Evolutionary conservation across 2,797 vertebrate genomes (phyloP).

Genomic region (Chlorospingus flavigularis): DNA sequence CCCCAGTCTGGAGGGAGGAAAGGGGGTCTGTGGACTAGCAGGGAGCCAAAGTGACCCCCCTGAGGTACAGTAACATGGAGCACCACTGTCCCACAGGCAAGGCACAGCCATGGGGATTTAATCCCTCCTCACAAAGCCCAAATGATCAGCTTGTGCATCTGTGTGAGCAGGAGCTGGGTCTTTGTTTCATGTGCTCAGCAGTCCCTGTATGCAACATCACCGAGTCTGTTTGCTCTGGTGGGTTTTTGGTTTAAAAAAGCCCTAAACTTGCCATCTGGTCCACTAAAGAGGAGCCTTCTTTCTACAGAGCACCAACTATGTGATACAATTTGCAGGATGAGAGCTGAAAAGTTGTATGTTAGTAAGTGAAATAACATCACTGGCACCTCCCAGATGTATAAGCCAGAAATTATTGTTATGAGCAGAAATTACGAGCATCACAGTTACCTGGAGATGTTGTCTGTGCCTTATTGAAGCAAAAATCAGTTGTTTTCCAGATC

Average conservation of each 20-base stretch:
- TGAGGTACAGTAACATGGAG: fast-evolving
- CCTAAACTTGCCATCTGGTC: not conserved
- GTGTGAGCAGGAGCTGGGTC: not conserved
- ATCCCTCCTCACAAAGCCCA: not conserved
- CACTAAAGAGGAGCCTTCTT: not conserved
- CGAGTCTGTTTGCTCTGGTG: not conserved
- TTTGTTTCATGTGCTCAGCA: not conserved
- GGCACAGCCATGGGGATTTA: not conserved
- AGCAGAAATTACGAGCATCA: not conserved
- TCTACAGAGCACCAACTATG: not conserved
- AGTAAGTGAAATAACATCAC: not conserved
- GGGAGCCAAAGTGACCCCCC: not conserved
- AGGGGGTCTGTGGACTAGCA: not conserved
- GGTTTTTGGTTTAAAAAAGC: not conserved
- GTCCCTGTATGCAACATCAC: not conserved
- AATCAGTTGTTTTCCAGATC: not conserved
- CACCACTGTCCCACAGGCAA: not conserved
- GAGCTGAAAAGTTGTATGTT: not conserved
- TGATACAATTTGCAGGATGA: not conserved
- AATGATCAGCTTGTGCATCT: not conserved
- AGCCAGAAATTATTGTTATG: fast-evolving
- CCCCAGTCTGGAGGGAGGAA: not conserved
- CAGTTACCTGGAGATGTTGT: not conserved
- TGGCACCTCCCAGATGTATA: not conserved
- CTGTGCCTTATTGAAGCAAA: not conserved